A percentile compares a stretch with the other conserved stretches of the same genome.
These are phyloP conservation scores for Balanococcus diminutus DNA, from an alignment of 2,888 invertebrate genomes.

Conservation along the genomic window DNA sequence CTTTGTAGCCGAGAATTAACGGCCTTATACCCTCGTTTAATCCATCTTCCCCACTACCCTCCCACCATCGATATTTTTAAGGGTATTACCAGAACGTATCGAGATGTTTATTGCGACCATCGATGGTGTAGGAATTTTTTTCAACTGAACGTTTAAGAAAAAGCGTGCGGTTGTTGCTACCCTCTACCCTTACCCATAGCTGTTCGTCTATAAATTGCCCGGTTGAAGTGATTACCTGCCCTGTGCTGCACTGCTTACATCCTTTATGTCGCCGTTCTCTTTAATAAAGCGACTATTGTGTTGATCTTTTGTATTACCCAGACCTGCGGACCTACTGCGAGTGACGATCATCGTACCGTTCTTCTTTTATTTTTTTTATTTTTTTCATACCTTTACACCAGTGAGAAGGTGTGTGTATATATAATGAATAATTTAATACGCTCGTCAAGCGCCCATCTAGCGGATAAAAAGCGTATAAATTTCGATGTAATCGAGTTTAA, in stretches of 20 bases:
- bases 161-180: background rate
- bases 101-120: background rate
- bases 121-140: background rate
- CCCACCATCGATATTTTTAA: background rate
- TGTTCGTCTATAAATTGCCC: background rate
- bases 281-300: background rate
- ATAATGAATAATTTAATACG: conserved; percentile 11
- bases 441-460: background rate
- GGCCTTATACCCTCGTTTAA: conserved; percentile 16
- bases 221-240: background rate
- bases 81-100: background rate
- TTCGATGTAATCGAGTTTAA: conserved; percentile 19
- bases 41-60: background rate
- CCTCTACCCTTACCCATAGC: background rate
- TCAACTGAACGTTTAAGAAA: background rate
- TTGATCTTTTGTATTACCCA: background rate
- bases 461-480: conserved; percentile 10
- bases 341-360: background rate
- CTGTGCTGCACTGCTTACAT: background rate
- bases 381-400: background rate
- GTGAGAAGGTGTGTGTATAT: background rate
- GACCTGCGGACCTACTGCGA: background rate
- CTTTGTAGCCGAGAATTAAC: background rate
- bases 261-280: background rate
- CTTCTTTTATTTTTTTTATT: background rate